Percentiles rank a stretch among this genome's conserved stretches.
Evolutionary conservation across 2,113 vertebrate genomes (phyloP).

Genomic region (Benitochromis conjunctus): DNA sequence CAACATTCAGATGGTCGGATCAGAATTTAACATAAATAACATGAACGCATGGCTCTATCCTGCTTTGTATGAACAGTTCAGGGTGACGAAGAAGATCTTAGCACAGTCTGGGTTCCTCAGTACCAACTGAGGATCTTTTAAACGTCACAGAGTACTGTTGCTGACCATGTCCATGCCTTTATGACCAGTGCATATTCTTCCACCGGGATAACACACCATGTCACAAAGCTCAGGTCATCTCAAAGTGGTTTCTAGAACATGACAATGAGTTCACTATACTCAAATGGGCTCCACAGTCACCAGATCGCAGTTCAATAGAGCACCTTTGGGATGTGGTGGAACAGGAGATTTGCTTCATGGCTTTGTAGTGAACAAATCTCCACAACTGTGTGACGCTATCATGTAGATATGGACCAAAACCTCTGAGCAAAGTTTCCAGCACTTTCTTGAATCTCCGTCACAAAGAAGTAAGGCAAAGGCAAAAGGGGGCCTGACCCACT

Average conservation of each 20-base stretch:
- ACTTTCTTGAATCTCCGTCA: not conserved
- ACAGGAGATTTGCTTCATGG: too few relatives aligned
- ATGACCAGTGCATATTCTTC: too few relatives aligned
- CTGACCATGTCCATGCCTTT: not conserved
- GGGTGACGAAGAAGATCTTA: not conserved
- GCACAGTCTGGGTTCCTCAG: not conserved
- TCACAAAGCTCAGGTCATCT: too few relatives aligned
- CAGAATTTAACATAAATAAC: not conserved
- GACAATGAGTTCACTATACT: too few relatives aligned
- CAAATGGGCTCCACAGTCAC: too few relatives aligned
- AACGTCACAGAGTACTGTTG: not conserved
- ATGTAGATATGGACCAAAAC: too few relatives aligned
- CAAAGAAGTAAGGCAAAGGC: not conserved
- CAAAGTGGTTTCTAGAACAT: too few relatives aligned
- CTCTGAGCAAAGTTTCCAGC: not conserved
- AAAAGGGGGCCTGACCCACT: not conserved
- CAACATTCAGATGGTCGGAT: not conserved
- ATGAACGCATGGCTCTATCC: not conserved
- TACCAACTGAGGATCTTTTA: not conserved
- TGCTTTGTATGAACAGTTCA: not conserved
- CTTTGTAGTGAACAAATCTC: not conserved
- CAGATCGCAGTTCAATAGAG: too few relatives aligned
- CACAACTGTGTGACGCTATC: not conserved
- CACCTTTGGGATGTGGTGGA: too few relatives aligned
- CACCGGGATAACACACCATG: too few relatives aligned